Evolutionary conservation across 2,113 vertebrate genomes (phyloP).

Genomic region (Abramis brama): DNA sequence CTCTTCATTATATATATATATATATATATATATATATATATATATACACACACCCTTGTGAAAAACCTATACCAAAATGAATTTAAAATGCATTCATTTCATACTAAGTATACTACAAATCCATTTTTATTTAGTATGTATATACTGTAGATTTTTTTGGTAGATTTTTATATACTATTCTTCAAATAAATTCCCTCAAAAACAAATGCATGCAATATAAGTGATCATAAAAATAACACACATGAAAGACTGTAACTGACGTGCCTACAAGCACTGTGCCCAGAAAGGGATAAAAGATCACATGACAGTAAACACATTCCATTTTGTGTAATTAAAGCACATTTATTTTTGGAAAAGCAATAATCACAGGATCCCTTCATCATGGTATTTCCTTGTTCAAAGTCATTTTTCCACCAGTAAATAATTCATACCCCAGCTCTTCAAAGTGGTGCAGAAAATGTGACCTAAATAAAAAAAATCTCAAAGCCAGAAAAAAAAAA

Average conservation of each 20-base stretch:
- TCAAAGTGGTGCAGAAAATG: conserved; percentile 64
- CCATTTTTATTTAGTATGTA: no score
- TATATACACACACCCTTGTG: no score
- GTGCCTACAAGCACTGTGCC: conserved; percentile 19
- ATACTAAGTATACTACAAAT: no score
- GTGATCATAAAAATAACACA: neutral
- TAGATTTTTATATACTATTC: neutral
- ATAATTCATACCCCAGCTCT: conserved; percentile 58
- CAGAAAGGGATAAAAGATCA: conserved; percentile 19
- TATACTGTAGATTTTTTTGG: neutral
- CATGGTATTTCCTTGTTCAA: conserved; percentile 59
- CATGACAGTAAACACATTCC: conserved; percentile 29
- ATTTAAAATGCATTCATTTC: no score
- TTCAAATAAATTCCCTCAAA: neutral
- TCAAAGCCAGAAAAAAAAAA: conserved; percentile 64
- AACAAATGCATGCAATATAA: neutral
- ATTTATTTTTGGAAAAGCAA: conserved; percentile 58
- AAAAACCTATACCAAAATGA: no score
- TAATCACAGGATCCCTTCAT: conserved; percentile 63
- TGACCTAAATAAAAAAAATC: conserved; percentile 69
- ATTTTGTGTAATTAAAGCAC: conserved; percentile 59
- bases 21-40: no score
- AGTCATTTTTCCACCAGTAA: conserved; percentile 56
- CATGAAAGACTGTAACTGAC: neutral
- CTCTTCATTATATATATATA: no score